phyloP scores from a whole-genome alignment of 1,140 invertebrate species.

The Himalopsyche phryganea region DNA sequence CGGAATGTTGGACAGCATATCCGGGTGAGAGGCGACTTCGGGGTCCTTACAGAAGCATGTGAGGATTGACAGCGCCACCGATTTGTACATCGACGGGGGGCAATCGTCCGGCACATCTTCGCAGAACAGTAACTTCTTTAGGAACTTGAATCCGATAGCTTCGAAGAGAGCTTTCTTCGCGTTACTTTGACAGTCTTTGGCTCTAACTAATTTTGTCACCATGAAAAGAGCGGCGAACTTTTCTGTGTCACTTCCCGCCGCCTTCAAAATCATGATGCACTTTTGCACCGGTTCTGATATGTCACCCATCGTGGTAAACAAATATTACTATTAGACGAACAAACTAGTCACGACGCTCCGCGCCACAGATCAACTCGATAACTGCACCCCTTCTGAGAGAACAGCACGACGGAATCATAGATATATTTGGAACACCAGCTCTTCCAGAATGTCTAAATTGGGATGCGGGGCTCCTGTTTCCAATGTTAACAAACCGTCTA shows the following conservation, averaged over 20 bases:
- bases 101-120: slow-evolving; percentile 76
- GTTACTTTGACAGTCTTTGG: slow-evolving; percentile 67
- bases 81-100: slow-evolving; percentile 83
- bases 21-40: slow-evolving; percentile 72
- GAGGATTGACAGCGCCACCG: slow-evolving; percentile 79
- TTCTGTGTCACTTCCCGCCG: slow-evolving; percentile 79
- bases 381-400: slow-evolving; percentile 11
- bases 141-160: slow-evolving; percentile 81
- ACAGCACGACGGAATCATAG: slow-evolving; percentile 44
- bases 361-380: slow-evolving; percentile 7
- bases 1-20: slow-evolving; percentile 76
- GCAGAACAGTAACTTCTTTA: slow-evolving; percentile 73
- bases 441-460: slow-evolving; percentile 56
- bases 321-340: background rate
- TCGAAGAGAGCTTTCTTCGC: slow-evolving; percentile 80
- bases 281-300: slow-evolving; percentile 72
- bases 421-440: slow-evolving; percentile 52
- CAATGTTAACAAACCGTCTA: slow-evolving; percentile 27
- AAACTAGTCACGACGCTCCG: slow-evolving; percentile 1
- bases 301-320: slow-evolving; percentile 52
- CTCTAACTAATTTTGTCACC: slow-evolving; percentile 83
- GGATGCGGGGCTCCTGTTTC: slow-evolving; percentile 45
- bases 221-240: slow-evolving; percentile 88
- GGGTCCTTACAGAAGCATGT: slow-evolving; percentile 78
- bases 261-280: slow-evolving; percentile 72